Conservation (phyloP, 2,797 vertebrate species). For the Tokudaia tokunoshimensis region DNA sequence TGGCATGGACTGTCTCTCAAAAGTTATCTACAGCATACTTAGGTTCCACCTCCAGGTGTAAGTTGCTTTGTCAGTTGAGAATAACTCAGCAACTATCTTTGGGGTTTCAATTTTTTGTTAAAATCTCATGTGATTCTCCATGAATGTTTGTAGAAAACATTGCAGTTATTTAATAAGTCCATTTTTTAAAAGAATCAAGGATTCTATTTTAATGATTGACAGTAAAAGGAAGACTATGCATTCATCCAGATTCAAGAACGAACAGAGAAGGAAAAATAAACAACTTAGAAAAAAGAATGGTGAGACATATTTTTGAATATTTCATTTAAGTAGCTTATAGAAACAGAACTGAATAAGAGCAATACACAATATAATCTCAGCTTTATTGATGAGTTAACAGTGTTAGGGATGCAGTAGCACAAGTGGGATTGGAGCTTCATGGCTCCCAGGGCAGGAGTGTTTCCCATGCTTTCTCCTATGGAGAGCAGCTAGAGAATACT, state of each 20-base stretch:
- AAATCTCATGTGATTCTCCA: neutral
- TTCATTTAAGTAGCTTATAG: slow-evolving; percentile 34
- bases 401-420: slow-evolving; percentile 18
- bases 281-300: slow-evolving; percentile 78
- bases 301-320: slow-evolving; percentile 79
- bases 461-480: neutral
- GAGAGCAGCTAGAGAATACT: slow-evolving; percentile 31
- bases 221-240: slow-evolving; percentile 41
- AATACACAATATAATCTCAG: slow-evolving; percentile 28
- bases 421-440: slow-evolving; percentile 48
- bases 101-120: slow-evolving; percentile 63
- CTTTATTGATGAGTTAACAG: slow-evolving; percentile 47
- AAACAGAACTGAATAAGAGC: slow-evolving; percentile 52
- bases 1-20: neutral
- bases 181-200: slow-evolving; percentile 75
- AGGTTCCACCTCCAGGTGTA: neutral
- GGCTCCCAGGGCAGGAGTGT: neutral
- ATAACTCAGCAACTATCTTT: slow-evolving; percentile 29
- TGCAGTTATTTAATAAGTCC: slow-evolving; percentile 68
- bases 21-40: slow-evolving; percentile 9
- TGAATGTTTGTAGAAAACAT: slow-evolving; percentile 54
- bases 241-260: slow-evolving; percentile 39
- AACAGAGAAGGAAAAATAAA: slow-evolving; percentile 78
- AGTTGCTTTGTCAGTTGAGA: slow-evolving; percentile 21
- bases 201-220: slow-evolving; percentile 71